Evolutionary conservation across 2,797 vertebrate species (phyloP).

Genomic region (Myoxocephalus aenaeus): DNA sequence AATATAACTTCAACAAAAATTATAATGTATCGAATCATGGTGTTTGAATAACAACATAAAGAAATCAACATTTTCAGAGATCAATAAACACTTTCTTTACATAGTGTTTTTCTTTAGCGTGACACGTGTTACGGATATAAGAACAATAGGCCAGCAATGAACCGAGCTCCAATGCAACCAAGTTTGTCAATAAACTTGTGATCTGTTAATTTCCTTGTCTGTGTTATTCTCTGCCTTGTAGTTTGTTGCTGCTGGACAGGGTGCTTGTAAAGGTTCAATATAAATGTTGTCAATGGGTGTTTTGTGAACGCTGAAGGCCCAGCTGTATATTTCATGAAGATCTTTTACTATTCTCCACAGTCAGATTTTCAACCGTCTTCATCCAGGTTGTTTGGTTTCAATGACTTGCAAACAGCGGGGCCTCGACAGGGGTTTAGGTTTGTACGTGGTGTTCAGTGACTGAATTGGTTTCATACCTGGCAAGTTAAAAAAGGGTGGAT

Average conservation of each 20-base stretch:
- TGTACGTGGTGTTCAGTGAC: conserved; percentile 19
- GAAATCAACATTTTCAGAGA: not conserved
- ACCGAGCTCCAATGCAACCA: not conserved
- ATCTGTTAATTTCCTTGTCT: not conserved
- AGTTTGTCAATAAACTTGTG: not conserved
- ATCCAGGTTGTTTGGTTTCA: conserved; percentile 59
- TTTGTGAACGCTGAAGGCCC: not conserved
- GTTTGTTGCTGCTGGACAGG: not conserved
- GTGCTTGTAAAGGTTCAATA: not conserved
- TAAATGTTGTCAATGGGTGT: not conserved
- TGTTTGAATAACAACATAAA: not conserved
- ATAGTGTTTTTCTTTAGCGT: not conserved
- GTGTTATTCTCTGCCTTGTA: not conserved
- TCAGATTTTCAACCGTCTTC: conserved; percentile 2
- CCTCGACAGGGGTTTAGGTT: conserved; percentile 44
- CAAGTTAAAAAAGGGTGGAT: not conserved
- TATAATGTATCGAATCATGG: not conserved
- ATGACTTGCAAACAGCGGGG: conserved; percentile 75
- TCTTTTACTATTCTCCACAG: not conserved
- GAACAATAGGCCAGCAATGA: not conserved
- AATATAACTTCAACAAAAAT: conserved; percentile 1
- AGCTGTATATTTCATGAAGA: not conserved
- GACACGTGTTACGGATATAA: not conserved
- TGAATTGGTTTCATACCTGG: conserved; percentile 8
- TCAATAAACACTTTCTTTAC: not conserved